phyloP scores from a whole-genome alignment of 2,888 invertebrate species.

The Lottia gigantea region DNA sequence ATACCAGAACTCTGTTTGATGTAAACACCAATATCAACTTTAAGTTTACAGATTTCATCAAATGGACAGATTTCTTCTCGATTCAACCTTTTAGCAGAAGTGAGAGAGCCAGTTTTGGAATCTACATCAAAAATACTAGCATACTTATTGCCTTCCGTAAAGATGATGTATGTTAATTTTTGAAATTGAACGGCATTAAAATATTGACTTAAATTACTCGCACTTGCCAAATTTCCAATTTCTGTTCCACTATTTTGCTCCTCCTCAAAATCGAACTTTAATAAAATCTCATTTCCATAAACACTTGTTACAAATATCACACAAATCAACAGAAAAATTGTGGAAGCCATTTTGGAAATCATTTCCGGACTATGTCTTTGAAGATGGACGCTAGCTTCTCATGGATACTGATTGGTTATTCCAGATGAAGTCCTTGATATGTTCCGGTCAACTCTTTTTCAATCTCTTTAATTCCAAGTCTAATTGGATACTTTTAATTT shows the following conservation, averaged over 20 bases:
- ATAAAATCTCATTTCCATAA: slow-evolving; percentile 1
- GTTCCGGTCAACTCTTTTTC: no score
- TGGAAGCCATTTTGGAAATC: slow-evolving; percentile 9
- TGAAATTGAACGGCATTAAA: neutral
- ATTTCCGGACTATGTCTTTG: neutral
- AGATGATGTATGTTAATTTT: neutral
- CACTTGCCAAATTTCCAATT: neutral
- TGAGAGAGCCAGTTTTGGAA: neutral
- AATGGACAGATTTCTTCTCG: neutral
- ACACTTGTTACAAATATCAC: neutral
- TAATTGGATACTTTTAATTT: no score
- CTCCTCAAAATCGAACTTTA: neutral
- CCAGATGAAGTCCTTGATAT: no score
- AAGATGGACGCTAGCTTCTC: no score
- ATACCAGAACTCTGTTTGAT: neutral
- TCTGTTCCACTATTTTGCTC: neutral
- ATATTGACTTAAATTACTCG: neutral
- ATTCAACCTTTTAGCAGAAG: neutral
- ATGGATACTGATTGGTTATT: no score
- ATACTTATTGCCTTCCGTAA: neutral
- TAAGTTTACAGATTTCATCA: neutral
- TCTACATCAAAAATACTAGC: neutral
- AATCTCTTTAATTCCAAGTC: no score
- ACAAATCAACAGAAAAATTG: neutral
- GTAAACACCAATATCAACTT: neutral